Evolutionary conservation across 2,888 invertebrate species (phyloP).

Genomic region (Folsomia candida): DNA sequence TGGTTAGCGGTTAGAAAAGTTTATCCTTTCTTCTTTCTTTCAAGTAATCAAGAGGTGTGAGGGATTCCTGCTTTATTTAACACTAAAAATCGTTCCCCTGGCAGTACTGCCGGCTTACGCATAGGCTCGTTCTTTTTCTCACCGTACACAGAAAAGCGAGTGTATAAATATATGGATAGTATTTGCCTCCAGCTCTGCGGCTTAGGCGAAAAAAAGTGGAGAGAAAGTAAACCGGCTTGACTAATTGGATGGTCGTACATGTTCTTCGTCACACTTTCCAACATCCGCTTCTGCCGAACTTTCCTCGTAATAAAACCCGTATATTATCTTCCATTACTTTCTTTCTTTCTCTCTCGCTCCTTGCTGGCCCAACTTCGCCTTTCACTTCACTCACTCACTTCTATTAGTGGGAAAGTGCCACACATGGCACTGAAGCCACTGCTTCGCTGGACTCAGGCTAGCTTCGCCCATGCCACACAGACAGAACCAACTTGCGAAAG

Average conservation of each 20-base stretch:
- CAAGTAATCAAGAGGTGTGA: conserved; percentile 11
- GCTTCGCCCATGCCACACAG: no score
- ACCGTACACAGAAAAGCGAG: not conserved
- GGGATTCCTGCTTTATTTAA: conserved; percentile 7
- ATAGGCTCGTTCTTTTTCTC: not conserved
- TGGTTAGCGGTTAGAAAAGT: not conserved
- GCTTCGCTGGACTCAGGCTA: no score
- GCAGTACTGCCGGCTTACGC: not conserved
- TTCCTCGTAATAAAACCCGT: conserved; percentile 2
- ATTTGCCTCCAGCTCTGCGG: not conserved
- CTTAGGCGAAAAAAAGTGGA: not conserved
- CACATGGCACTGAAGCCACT: not conserved
- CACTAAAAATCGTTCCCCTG: not conserved
- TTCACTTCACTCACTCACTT: not conserved
- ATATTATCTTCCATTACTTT: conserved; percentile 2
- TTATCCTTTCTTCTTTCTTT: not conserved
- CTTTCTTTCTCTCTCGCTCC: not conserved
- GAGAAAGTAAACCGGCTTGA: conserved; percentile 2
- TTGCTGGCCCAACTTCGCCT: not conserved
- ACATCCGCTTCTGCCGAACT: not conserved
- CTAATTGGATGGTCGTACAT: conserved; percentile 12
- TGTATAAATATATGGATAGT: not conserved
- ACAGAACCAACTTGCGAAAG: not conserved
- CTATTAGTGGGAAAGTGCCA: not conserved
- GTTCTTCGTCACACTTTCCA: conserved; percentile 1